Evolutionary conservation across 2,888 invertebrate species (phyloP).

Genomic region (Ectemnius lituratus): DNA sequence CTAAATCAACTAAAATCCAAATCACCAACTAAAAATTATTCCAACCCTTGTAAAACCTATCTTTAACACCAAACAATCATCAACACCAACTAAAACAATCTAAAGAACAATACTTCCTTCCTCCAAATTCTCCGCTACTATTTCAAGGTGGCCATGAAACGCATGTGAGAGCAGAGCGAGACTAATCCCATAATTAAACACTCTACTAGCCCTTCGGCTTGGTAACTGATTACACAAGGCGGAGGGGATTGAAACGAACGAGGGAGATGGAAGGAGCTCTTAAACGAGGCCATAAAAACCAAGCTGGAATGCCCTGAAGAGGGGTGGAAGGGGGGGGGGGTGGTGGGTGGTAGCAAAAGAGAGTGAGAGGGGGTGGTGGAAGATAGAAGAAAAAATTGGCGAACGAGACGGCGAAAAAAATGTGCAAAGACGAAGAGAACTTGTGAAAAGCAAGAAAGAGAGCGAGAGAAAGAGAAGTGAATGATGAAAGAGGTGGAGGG

Average conservation of each 20-base stretch:
- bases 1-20: too few species aligned
- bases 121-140: too few species aligned
- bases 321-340: too few species aligned
- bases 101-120: too few species aligned
- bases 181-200: constrained; percentile 6
- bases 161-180: not conserved
- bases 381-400: constrained; percentile 8
- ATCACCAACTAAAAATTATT: too few species aligned
- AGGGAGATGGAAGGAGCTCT: constrained; percentile 7
- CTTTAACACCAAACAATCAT: too few species aligned
- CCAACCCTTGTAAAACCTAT: too few species aligned
- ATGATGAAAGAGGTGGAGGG: not conserved
- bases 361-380: not conserved
- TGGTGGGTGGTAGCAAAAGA: too few species aligned
- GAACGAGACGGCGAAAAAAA: constrained; percentile 7
- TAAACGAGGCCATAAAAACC: constrained; percentile 23
- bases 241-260: constrained; percentile 29
- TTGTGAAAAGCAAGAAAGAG: constrained; percentile 16
- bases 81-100: too few species aligned
- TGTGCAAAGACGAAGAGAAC: not conserved
- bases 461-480: constrained; percentile 9
- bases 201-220: not conserved
- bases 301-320: constrained; percentile 10
- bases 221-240: constrained; percentile 18
- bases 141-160: not conserved